These are phyloP conservation scores for Diachasmimorpha longicaudata DNA, from an alignment of 1,140 invertebrate species.

Conservation along the genomic window DNA sequence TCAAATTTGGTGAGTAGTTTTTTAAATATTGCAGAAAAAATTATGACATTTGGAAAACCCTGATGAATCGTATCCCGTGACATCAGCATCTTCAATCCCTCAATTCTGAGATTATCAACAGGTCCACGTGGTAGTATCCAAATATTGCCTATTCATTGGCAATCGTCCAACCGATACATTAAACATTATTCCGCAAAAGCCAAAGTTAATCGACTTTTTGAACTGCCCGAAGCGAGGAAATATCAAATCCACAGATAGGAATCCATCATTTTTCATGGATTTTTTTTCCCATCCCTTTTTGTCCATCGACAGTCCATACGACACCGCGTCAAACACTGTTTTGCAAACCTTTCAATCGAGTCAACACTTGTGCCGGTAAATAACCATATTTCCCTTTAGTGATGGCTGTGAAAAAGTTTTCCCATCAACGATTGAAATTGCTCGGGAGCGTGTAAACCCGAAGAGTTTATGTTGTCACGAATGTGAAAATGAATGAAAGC, in stretches of 20 bases:
- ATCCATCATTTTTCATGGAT: background rate
- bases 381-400: background rate
- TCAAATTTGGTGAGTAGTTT: too few relatives aligned
- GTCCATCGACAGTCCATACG: background rate
- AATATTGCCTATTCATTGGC: constrained; percentile 58
- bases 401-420: constrained; percentile 27
- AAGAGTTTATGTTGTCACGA: background rate
- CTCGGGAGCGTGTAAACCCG: background rate
- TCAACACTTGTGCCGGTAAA: background rate
- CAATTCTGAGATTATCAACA: constrained; percentile 51
- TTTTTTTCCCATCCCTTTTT: background rate
- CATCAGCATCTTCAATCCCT: background rate
- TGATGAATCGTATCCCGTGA: too few relatives aligned
- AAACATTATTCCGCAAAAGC: background rate
- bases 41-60: too few relatives aligned
- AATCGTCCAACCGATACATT: constrained; percentile 47
- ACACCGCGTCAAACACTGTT: background rate
- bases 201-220: background rate
- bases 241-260: background rate
- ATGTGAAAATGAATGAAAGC: background rate
- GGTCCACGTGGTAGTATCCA: constrained; percentile 38
- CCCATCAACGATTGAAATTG: constrained; percentile 32
- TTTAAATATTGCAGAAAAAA: too few relatives aligned
- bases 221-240: background rate
- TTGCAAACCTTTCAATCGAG: background rate